Percentiles rank a stretch among this genome's conserved stretches.
Conservation (phyloP, 2,888 invertebrate species). For the Vesta saturnalis region DNA sequence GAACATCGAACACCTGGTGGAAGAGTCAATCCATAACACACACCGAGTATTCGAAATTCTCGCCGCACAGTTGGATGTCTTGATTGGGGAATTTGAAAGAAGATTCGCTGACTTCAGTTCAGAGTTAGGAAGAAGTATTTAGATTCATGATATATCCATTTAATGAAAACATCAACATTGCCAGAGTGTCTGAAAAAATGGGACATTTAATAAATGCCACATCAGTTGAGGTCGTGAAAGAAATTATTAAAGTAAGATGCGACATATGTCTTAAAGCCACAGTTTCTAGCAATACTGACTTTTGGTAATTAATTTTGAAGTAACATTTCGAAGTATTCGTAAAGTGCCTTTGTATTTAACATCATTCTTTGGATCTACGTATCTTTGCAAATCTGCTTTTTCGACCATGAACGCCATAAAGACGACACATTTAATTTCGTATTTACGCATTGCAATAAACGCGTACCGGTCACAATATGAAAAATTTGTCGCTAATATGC, state of each 20-base stretch:
- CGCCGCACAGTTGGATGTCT: too few species aligned
- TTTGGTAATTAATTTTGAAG: slow-evolving; percentile 6
- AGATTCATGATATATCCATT: background rate
- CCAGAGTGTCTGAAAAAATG: background rate
- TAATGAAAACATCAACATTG: background rate
- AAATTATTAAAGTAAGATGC: slow-evolving; percentile 8
- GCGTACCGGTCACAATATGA: background rate
- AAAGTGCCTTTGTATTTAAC: background rate
- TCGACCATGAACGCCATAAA: slow-evolving; percentile 7
- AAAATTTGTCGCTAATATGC: background rate
- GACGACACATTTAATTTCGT: background rate
- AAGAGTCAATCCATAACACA: background rate
- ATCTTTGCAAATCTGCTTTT: background rate
- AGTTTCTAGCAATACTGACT: background rate
- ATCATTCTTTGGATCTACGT: too few species aligned
- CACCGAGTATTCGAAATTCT: background rate
- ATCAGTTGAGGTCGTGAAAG: background rate
- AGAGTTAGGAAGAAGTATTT: slow-evolving; percentile 4
- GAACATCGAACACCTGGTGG: background rate
- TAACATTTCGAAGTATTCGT: background rate
- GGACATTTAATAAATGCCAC: slow-evolving; percentile 1
- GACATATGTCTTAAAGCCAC: slow-evolving; percentile 3
- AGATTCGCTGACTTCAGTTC: too few species aligned
- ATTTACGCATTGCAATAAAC: slow-evolving; percentile 9
- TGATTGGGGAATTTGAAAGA: slow-evolving; percentile 1